Percentiles rank a stretch among this genome's conserved stretches.
These are phyloP conservation scores for Papilio glaucus DNA, from an alignment of 1,140 invertebrate genomes.

Conservation along the genomic window DNA sequence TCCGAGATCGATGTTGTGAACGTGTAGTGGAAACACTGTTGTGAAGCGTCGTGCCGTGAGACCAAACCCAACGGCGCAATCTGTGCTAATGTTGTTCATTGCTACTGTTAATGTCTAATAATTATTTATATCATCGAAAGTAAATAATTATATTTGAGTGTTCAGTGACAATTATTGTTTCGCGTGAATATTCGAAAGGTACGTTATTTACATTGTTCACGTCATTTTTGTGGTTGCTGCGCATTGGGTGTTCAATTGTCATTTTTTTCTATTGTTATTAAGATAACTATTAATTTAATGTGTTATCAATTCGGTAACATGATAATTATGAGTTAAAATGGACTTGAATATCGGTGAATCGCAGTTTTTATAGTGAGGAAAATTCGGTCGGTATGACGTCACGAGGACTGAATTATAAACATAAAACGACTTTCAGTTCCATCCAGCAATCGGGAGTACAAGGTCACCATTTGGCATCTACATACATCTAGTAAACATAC, in stretches of 20 bases:
- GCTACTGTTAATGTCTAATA: constrained; percentile 38
- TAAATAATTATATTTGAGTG: constrained; percentile 46
- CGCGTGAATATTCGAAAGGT: constrained; percentile 63
- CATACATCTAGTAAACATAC: constrained; percentile 66
- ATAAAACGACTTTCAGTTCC: constrained; percentile 73
- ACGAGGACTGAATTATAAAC: constrained; percentile 77
- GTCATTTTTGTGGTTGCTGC: constrained; percentile 69
- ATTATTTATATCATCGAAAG: constrained; percentile 47
- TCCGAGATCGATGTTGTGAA: constrained; percentile 78
- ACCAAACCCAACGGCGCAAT: constrained; percentile 62
- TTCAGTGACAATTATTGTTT: constrained; percentile 50
- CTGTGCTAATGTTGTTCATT: constrained; percentile 61
- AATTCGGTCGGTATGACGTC: constrained; percentile 78
- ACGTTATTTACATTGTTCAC: constrained; percentile 73
- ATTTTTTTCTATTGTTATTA: constrained; percentile 43
- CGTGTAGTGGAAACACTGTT: constrained; percentile 65
- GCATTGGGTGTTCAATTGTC: constrained; percentile 60
- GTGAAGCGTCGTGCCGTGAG: constrained; percentile 67
- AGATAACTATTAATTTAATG: constrained; percentile 31
- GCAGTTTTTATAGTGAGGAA: constrained; percentile 51
- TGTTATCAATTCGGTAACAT: background rate
- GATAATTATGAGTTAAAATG: background rate
- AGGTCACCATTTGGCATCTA: constrained; percentile 70
- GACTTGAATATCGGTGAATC: constrained; percentile 41
- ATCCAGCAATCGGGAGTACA: constrained; percentile 67